Evolutionary conservation across 2,888 invertebrate species (phyloP), one percentile per base, ranked within the genome.

Genomic region (Heliconius cydno): DNA sequence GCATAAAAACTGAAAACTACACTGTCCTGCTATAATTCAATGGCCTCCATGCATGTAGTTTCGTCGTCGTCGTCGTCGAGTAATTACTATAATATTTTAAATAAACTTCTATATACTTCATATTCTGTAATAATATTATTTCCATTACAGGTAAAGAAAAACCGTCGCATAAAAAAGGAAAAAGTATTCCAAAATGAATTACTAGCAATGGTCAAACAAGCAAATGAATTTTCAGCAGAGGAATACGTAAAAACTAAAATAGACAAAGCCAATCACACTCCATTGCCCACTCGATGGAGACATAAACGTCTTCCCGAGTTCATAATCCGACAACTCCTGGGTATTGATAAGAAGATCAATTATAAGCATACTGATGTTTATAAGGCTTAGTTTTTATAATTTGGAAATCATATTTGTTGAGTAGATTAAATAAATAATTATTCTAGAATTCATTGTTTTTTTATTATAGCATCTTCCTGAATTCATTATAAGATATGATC

Each of bases 151-250:
- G 87, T 96, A 41, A 95, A 96, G 79, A 96, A 97, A 86, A 96
- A 96, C 30, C 96, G 98, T 76, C 97, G 97, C 87, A 92, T 97
- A 87, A 95, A 95, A 71, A 98, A 97, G 88, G 98, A 98, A 87
- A 98, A 97, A 87, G 92, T 90, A 9, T 98, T 98, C 91, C 97
- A 98, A 86, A 96, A 96, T 1, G 95, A 95, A 77, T 93, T 98
- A 0, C 92, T 97, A 79, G 93, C 95, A 0, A 95, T 97, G 88
- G 96, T 98, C 19, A 96, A 96, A 88, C 93, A 96, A 70, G 98
- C 98, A 0, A 96, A 98, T 83, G 95, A 95, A 77, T 98, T 98
- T 91, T 96, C 97, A 81, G 97, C 98, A 0, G 97, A 97, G 83
- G 89, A 96, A 75, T 97, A 97, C 88, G 97, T 98, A 0, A 90